These are phyloP conservation scores for Callionymus lyra DNA, from an alignment of 2,113 vertebrate genomes.

Conservation along the genomic window DNA sequence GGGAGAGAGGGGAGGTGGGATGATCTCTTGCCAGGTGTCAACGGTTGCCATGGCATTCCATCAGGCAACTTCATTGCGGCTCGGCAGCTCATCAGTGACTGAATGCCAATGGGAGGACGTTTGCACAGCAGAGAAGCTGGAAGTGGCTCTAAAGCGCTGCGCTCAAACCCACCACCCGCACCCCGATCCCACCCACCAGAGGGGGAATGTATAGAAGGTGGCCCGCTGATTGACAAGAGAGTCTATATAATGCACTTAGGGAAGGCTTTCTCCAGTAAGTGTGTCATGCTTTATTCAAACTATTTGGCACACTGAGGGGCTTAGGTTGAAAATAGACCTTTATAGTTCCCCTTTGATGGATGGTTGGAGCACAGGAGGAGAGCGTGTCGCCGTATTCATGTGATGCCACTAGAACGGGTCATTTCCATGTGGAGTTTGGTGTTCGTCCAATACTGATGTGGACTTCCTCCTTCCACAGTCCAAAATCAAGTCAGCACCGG, in stretches of 20 bases:
- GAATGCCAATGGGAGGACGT: slow-evolving; percentile 74
- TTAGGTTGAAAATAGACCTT: slow-evolving; percentile 12
- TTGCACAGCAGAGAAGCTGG: slow-evolving; percentile 28
- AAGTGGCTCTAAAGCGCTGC: slow-evolving; percentile 50
- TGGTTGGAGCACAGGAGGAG: slow-evolving; percentile 1
- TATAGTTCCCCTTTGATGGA: slow-evolving; percentile 10
- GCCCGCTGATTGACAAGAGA: slow-evolving; percentile 33
- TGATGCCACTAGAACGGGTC: no score
- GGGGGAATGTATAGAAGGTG: slow-evolving; percentile 39
- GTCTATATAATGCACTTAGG: slow-evolving; percentile 27
- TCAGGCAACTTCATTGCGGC: slow-evolving; percentile 87
- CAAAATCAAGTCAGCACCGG: no score
- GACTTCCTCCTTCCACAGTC: no score
- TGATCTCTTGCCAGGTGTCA: slow-evolving; percentile 79
- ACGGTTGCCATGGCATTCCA: slow-evolving; percentile 91
- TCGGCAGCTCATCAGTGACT: slow-evolving; percentile 71
- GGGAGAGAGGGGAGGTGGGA: slow-evolving; percentile 45
- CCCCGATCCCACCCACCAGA: slow-evolving; percentile 13
- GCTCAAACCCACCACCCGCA: slow-evolving; percentile 26
- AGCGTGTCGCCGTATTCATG: no score
- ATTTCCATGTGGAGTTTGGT: no score
- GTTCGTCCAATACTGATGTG: no score
- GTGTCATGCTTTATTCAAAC: slow-evolving; percentile 16
- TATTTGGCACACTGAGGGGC: slow-evolving; percentile 15
- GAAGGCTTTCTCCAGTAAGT: slow-evolving; percentile 17